Conservation (phyloP, 2,797 vertebrate genomes). For the Salarias fasciatus region DNA sequence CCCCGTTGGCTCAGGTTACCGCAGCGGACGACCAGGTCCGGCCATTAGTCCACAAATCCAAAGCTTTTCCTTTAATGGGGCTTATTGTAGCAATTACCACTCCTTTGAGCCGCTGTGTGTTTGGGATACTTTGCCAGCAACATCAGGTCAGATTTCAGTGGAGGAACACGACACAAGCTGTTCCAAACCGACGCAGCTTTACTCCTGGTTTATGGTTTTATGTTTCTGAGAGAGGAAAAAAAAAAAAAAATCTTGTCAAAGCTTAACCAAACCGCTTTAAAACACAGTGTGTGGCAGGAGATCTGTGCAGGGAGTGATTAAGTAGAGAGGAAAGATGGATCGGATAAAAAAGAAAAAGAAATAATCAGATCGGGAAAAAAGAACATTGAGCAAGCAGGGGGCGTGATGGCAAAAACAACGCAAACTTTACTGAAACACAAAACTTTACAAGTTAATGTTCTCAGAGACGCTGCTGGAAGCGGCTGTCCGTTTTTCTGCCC, state of each 20-base stretch:
- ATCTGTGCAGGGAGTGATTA: too few species aligned
- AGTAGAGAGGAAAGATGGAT: too few species aligned
- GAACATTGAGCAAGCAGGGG: too few species aligned
- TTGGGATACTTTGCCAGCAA: slow-evolving; percentile 25
- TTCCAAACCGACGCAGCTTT: background rate
- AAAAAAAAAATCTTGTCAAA: too few species aligned
- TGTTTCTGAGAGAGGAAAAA: background rate
- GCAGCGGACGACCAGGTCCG: slow-evolving; percentile 44
- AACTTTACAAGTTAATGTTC: too few species aligned
- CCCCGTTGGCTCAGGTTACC: slow-evolving; percentile 60
- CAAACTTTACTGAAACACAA: too few species aligned
- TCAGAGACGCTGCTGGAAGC: too few species aligned
- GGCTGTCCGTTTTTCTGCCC: too few species aligned
- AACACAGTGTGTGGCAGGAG: too few species aligned
- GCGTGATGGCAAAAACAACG: too few species aligned
- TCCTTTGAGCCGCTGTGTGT: slow-evolving; percentile 33
- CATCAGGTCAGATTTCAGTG: slow-evolving; percentile 16
- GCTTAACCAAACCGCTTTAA: background rate
- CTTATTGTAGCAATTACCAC: slow-evolving; percentile 59
- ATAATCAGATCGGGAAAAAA: too few species aligned
- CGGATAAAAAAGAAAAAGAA: too few species aligned
- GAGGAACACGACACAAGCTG: background rate
- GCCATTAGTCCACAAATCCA: slow-evolving; percentile 60
- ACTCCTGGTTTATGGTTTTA: background rate
- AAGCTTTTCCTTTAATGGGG: slow-evolving; percentile 56